Base-by-base conservation (phyloP, 1,140 invertebrate species). In the Drosophila murphyi region DNA sequence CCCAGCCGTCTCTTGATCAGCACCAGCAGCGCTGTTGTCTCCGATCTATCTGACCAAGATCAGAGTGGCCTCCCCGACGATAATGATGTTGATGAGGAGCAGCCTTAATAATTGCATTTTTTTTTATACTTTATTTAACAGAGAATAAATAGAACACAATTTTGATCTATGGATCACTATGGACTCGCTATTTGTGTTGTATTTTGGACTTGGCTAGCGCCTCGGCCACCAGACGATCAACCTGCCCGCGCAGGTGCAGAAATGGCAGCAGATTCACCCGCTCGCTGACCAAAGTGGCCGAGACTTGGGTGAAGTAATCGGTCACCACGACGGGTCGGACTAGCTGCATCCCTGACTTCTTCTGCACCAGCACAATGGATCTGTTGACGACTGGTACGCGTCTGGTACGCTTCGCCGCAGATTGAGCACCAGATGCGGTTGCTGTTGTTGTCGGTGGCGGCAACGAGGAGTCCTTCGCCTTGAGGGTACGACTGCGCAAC, bases 11-110 rank as follows among this genome's bases (percentile, higher is more conserved):
- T 81, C 4, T 31, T 89, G 32, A 65, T 85, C 50, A 89, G 85
- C 75, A 90, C 85, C 20, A 89, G 85, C 72, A 89, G 85, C 39
- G 85, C 56, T 3, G 85, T 43, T 10, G 59, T 89, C 6, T 89
- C 85, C 1, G 85, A 81, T n/a, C 51, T 41, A 4, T 78, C 78
- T 0, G 57, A 43, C 7, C 51, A n/a, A 28, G 28, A 57, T 10
- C 3, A 43, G 3, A n/a, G 35, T 31, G 64, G 39, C 32, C 47
- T 12, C 51, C 32, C 31, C 31, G 2, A 5, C 5, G 1, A 29
- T 5, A n/a, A 39, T 31, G 37, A 56, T 31, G 2, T 7, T 20
- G 2, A 31, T 5, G 20, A 20, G 20, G 20, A 20, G 20, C 20
- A 20, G 51, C 34, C 43, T 48, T 56, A 45, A 52, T 51, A 48